Evolutionary conservation across 2,113 vertebrate genomes (phyloP), one percentile per base, ranked within the genome.

Genomic region (Nesoenas mayeri): DNA sequence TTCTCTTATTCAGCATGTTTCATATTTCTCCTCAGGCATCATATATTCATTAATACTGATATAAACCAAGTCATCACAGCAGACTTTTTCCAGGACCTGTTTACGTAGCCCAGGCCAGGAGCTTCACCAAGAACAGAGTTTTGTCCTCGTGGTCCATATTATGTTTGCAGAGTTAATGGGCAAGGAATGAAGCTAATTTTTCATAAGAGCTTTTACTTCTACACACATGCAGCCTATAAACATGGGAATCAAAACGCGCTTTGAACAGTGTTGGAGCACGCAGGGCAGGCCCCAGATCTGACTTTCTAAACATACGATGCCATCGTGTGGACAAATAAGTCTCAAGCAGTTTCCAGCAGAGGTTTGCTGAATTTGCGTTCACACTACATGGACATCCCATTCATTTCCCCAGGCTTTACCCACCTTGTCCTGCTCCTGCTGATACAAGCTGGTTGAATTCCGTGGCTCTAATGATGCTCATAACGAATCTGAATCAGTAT

Each of bases 181-280:
- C 67, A 82, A 85, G n/a, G 15, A 32, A 36, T 29, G 2, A 77
- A 84, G 61, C 2, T 5, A 42, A 85, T 56, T 73, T 16, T 15
- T 7, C 26, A 9, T 2, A 14, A 8, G 18, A 51, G 9, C 3
- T 88, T 91, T 89, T 50, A 48, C 44, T 72, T 72, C 11, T 12
- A 9, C n/a, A 25, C 15, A 13, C 11, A 40, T 8, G 0, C 73
- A 9, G 15, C 3, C n/a, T 34, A 4, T 11, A 40, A 58, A 44
- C 1, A 2, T 4, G 10, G 34, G 29, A 22, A 64, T 13, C 40
- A 11, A 19, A 32, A 3, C 9, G 5, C n/a, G 1, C 18, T 4
- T 0, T 3, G 10, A 62, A 14, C 29, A 1, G 10, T 0, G 26
- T 0, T 28, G 70, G 28, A 82, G 32, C n/a, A 15, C 15, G 15